Evolutionary conservation across 2,888 invertebrate species (phyloP).

Genomic region (Drosophila multiciliata): DNA sequence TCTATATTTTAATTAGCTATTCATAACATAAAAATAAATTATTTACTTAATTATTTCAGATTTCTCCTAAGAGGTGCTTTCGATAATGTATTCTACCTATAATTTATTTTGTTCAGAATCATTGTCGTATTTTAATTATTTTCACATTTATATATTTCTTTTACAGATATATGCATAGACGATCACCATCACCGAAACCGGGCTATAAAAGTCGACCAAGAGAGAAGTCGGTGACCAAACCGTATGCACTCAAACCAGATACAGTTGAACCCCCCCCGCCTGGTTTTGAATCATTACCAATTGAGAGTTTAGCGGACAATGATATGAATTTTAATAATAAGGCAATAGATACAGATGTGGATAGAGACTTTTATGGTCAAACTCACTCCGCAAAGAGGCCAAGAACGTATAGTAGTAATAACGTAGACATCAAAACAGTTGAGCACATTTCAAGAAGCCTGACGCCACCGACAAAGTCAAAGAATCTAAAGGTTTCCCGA

Average conservation of each 20-base stretch:
- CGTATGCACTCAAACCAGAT: slow-evolving; percentile 49
- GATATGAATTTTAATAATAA: slow-evolving; percentile 37
- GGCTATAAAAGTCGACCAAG: slow-evolving; percentile 28
- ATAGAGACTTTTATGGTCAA: slow-evolving; percentile 21
- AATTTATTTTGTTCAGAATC: not conserved
- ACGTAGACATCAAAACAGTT: slow-evolving; percentile 24
- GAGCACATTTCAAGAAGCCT: slow-evolving; percentile 43
- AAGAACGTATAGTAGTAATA: slow-evolving; percentile 34
- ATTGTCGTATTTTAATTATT: not conserved
- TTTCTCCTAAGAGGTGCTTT: not conserved
- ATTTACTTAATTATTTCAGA: slow-evolving; percentile 1
- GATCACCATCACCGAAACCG: slow-evolving; percentile 51
- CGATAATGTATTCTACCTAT: not conserved
- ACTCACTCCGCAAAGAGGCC: slow-evolving; percentile 30
- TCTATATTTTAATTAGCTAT: not conserved
- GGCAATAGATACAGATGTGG: slow-evolving; percentile 12
- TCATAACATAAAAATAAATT: not conserved
- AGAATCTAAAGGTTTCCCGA: slow-evolving; percentile 35
- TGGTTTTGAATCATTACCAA: slow-evolving; percentile 73
- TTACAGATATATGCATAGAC: slow-evolving; percentile 53
- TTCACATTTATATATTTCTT: slow-evolving; percentile 12
- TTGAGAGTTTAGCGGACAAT: slow-evolving; percentile 53
- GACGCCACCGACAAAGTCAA: slow-evolving; percentile 60
- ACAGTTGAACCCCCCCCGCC: slow-evolving; percentile 77
- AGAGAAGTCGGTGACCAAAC: slow-evolving; percentile 33